These are phyloP conservation scores for Calosoma granatense DNA, from an alignment of 1,140 invertebrate species.

Conservation along the genomic window DNA sequence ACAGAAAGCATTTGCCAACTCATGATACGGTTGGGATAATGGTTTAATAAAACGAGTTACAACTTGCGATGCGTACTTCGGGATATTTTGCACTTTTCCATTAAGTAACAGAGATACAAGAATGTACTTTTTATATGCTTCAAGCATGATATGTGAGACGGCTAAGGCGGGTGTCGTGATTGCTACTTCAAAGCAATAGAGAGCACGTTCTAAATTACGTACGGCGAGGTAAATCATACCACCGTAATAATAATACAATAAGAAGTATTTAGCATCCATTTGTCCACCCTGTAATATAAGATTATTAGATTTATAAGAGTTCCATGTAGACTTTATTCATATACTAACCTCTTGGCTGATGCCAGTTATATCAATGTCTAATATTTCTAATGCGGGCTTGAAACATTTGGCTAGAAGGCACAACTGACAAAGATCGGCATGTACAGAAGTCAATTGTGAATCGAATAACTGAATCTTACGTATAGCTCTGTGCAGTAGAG, in stretches of 20 bases:
- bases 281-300: constrained; percentile 52
- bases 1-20: constrained; percentile 72
- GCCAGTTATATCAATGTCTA: constrained; percentile 85
- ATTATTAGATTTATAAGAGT: not conserved
- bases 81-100: constrained; percentile 70
- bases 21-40: constrained; percentile 81
- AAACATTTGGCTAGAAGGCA: constrained; percentile 87
- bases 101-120: constrained; percentile 83
- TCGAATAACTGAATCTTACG: constrained; percentile 79
- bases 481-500: constrained; percentile 73
- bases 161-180: constrained; percentile 87
- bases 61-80: constrained; percentile 87
- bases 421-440: constrained; percentile 86
- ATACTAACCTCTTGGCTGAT: constrained; percentile 68
- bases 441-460: constrained; percentile 84
- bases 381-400: constrained; percentile 79
- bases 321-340: not conserved
- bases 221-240: constrained; percentile 92
- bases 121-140: constrained; percentile 94
- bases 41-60: constrained; percentile 85
- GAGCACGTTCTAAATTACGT: constrained; percentile 83
- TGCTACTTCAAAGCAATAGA: constrained; percentile 93
- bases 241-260: constrained; percentile 94
- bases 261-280: constrained; percentile 86
- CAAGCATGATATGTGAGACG: constrained; percentile 92